Evolutionary conservation across 2,888 invertebrate species (phyloP), one percentile per base, ranked within the genome.

Genomic region (Mesorhabditis spiculigera): DNA sequence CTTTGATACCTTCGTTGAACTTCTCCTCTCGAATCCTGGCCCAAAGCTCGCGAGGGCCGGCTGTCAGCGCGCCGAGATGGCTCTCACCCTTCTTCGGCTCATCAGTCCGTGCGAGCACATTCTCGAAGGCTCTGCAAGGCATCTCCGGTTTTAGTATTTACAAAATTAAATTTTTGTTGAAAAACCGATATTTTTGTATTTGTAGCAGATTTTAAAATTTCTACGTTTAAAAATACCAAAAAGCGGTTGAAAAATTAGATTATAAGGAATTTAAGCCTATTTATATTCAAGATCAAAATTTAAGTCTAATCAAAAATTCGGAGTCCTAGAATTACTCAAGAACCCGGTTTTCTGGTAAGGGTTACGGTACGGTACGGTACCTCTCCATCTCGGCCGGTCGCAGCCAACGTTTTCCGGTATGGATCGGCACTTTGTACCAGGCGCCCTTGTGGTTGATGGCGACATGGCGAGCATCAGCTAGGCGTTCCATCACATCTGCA

Each of bases 361-460:
- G 28, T 28, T 28, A 28, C 28, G 28, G 28, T 28, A 28, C n/a
- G 45, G 0, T 8, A 5, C n/a, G n/a, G n/a, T 28, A 88, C 93
- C 91, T 87, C 91, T 97, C 94, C 78, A 97, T 91, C 88, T 97
- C 95, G 75, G 91, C 91, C 0, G 96, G 93, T 77, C 90, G 91
- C 73, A 97, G 89, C 72, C 94, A 90, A 69, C 93, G 90, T 72
- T 93, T 92, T 81, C 92, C 91, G 75, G 90, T 89, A 87, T 95
- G 93, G 75, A 95, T 93, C 79, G 92, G 89, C 76, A 97, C 91
- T 88, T 94, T 95, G 88, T 92, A 98, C 88, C 93, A 97, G 81
- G 92, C 90, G 5, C 97, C 97, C 83, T 91, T 92, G 88, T 94
- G 92, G 86, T 93, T 92, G 6, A 97, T 95, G 5, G 92, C 93